Base-by-base conservation (phyloP, 1,140 invertebrate genomes). In the Sminthurides bifidus region DNA sequence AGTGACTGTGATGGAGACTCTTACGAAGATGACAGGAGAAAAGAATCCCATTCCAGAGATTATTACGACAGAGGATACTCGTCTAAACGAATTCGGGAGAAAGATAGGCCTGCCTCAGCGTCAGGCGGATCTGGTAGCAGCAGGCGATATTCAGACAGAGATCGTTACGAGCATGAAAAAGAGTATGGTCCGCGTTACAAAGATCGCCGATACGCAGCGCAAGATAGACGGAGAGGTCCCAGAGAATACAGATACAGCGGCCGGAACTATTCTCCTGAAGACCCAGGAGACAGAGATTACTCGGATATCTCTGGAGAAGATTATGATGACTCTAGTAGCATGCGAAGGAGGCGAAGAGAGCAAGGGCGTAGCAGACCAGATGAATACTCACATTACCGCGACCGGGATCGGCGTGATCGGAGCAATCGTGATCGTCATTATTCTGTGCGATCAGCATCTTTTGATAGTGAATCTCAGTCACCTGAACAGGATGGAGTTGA, bases 1-100 rank as follows among this genome's bases (percentile, higher is more conserved):
- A 61, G 59, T 51, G 63, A 64, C 45, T 59, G 56, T 54, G 59
- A 61, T 38, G 56, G n/a, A n/a, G n/a, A 59, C 23, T 61, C 57
- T 5, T 45, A 52, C 29, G 57, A 61, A 6, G 63, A 61, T 17
- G 57, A 65, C 12, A 43, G 33, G 54, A 50, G 46, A 50, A 1
- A 38, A 41, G 17, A 31, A 45, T 8, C 8, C 12, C 12, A 27
- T 35, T 21, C n/a, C n/a, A 48, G 56, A 48, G 56, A 58, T 48
- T 44, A 43, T 44, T 44, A 54, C 24, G 6, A 43, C 29, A 14
- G 51, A 53, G 26, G 24, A 48, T 21, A 43, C 21, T 8, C n/a
- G n/a, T n/a, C n/a, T n/a, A n/a, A n/a, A n/a, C n/a, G n/a, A n/a
- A n/a, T n/a, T n/a, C n/a, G n/a, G n/a, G n/a, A n/a, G n/a, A n/a